These are phyloP conservation scores for Aproaerema taeniolella DNA, from an alignment of 2,888 invertebrate genomes.

Conservation along the genomic window DNA sequence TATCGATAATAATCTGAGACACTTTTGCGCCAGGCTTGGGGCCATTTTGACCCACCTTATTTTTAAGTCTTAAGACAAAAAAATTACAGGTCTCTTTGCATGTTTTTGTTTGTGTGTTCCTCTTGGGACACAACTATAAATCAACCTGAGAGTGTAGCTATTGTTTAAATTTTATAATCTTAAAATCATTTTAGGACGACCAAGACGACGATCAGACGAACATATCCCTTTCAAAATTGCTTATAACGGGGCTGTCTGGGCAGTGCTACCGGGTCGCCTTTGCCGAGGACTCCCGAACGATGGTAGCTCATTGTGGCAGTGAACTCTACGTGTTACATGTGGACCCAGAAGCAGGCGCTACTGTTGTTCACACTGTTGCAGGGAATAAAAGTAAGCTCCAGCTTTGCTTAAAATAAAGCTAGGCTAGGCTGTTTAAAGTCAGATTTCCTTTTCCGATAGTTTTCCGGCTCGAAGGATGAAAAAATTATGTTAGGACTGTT, in stretches of 20 bases:
- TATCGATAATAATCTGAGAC: too few relatives aligned
- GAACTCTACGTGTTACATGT: constrained; percentile 46
- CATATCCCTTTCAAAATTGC: constrained; percentile 51
- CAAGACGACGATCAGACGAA: constrained; percentile 29
- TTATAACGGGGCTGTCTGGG: constrained; percentile 39
- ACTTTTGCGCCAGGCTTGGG: too few relatives aligned
- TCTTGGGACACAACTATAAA: too few relatives aligned
- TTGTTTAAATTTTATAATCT: neutral
- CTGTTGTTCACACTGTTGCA: constrained; percentile 43
- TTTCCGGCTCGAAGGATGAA: too few relatives aligned
- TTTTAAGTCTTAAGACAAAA: too few relatives aligned
- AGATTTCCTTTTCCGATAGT: too few relatives aligned
- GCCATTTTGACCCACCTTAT: too few relatives aligned
- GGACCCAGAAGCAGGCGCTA: constrained; percentile 54
- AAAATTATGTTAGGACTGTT: too few relatives aligned
- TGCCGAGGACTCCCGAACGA: constrained; percentile 42
- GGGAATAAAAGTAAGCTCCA: constrained; percentile 46
- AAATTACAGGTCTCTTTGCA: too few relatives aligned
- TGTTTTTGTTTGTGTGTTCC: too few relatives aligned
- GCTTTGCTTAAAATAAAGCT: too few relatives aligned
- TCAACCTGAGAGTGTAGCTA: neutral
- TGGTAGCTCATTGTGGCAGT: constrained; percentile 40
- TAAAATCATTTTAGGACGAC: constrained; percentile 45
- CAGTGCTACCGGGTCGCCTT: constrained; percentile 49
- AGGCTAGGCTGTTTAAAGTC: too few relatives aligned